These are phyloP conservation scores for Papilio helenus DNA, from an alignment of 1,140 invertebrate genomes.

Conservation along the genomic window DNA sequence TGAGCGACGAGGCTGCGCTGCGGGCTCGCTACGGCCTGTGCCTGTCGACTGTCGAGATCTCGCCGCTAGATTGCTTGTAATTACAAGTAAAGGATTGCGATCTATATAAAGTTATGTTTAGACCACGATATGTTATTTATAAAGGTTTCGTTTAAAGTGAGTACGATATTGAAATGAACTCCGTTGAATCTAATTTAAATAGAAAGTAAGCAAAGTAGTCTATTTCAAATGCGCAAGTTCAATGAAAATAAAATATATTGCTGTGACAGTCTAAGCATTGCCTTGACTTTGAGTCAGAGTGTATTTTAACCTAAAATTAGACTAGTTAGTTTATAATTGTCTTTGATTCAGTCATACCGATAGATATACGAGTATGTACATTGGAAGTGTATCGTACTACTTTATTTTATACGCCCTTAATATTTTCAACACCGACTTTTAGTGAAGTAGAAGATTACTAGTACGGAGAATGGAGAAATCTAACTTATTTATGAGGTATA, in stretches of 20 bases:
- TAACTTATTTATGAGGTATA: no score
- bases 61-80: conserved; percentile 55
- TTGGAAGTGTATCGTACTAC: neutral
- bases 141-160: neutral
- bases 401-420: no score
- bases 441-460: no score
- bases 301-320: neutral
- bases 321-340: conserved; percentile 1
- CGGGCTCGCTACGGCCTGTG: conserved; percentile 51
- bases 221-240: conserved; percentile 18
- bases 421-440: no score
- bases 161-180: neutral
- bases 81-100: conserved; percentile 46
- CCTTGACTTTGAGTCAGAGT: conserved; percentile 30
- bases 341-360: neutral
- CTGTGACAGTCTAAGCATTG: neutral
- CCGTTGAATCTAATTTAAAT: neutral
- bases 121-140: neutral
- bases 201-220: neutral
- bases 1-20: conserved; percentile 49
- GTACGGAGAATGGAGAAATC: no score
- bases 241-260: conserved; percentile 18
- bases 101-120: conserved; percentile 21
- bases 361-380: neutral
- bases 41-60: conserved; percentile 51